These are phyloP conservation scores for Laticauda colubrina DNA, from an alignment of 2,113 vertebrate genomes.

Conservation along the genomic window DNA sequence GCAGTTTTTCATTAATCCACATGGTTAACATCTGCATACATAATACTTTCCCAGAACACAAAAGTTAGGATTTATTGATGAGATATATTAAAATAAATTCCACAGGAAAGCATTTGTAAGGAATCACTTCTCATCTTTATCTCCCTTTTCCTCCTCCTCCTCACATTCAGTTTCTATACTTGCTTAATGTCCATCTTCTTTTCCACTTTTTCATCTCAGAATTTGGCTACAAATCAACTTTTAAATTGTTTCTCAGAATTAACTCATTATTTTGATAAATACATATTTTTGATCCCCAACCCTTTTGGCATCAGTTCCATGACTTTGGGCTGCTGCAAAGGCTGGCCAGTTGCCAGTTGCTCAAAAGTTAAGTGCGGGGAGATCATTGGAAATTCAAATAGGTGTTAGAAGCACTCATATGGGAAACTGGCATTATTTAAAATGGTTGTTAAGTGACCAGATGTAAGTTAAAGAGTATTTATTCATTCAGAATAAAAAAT, in stretches of 20 bases:
- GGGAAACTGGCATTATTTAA: too few relatives aligned
- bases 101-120: constrained; percentile 18
- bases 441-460: too few relatives aligned
- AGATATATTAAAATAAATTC: background rate
- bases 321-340: too few relatives aligned
- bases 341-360: too few relatives aligned
- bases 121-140: background rate
- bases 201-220: constrained; percentile 7
- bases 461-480: too few relatives aligned
- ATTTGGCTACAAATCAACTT: background rate
- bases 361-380: too few relatives aligned
- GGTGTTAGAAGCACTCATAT: too few relatives aligned
- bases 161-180: constrained; percentile 2
- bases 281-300: constrained; percentile 1
- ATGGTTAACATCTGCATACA: constrained; percentile 12
- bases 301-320: background rate
- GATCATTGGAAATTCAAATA: too few relatives aligned
- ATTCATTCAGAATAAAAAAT: background rate
- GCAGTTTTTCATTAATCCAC: background rate
- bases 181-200: background rate
- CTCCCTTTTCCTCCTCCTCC: too few relatives aligned
- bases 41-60: constrained; percentile 15
- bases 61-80: constrained; percentile 10
- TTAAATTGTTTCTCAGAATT: background rate
- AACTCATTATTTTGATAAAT: background rate